phyloP scores from a whole-genome alignment of 2,888 invertebrate genomes.

The Cyaniris semiargus region DNA sequence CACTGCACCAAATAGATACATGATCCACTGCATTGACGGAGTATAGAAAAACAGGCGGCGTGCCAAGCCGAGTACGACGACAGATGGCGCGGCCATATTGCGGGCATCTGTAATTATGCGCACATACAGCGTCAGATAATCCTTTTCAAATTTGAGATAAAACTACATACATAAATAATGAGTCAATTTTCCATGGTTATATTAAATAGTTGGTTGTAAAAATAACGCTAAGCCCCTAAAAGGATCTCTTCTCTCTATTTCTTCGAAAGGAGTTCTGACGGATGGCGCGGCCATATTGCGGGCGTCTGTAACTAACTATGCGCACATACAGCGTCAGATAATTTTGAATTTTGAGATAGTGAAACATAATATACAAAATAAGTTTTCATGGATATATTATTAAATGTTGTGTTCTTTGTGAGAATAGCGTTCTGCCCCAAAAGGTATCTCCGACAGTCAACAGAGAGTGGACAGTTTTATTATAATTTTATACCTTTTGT shows the following conservation, averaged over 20 bases:
- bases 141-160: background rate
- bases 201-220: too few relatives aligned
- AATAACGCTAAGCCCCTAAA: too few relatives aligned
- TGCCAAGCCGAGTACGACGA: slow-evolving; percentile 12
- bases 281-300: slow-evolving; percentile 10
- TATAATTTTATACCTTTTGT: too few relatives aligned
- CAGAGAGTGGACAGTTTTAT: too few relatives aligned
- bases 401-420: too few relatives aligned
- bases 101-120: slow-evolving; percentile 14
- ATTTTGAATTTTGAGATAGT: background rate
- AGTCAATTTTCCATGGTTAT: too few relatives aligned
- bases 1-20: slow-evolving; percentile 19
- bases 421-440: too few relatives aligned
- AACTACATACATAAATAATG: background rate
- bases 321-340: background rate
- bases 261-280: too few relatives aligned
- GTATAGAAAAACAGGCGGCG: slow-evolving; percentile 28
- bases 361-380: too few relatives aligned
- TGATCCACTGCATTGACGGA: slow-evolving; percentile 24
- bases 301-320: background rate
- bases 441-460: too few relatives aligned
- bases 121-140: background rate
- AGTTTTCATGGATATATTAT: too few relatives aligned
- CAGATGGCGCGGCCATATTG: slow-evolving; percentile 23
- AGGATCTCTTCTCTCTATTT: too few relatives aligned